Base-by-base conservation (phyloP, 2,797 vertebrate species). In the Notamacropus eugenii region DNA sequence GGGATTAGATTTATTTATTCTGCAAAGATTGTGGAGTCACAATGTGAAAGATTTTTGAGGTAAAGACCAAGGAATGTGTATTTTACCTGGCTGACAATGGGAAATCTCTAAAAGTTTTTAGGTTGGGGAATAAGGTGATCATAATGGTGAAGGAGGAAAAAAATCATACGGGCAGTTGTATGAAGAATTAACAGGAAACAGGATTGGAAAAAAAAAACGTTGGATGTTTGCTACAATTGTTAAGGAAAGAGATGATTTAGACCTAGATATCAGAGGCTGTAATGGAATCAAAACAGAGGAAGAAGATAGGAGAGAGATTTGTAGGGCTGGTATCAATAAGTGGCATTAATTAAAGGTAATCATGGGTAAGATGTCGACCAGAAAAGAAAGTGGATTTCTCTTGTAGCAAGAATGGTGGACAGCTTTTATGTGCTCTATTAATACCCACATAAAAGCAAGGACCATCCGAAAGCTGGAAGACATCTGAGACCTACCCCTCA, bases 1-100 rank as follows among this genome's bases (percentile, higher is more conserved):
- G 56, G 90, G 94, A 58, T 22, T 40, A 55, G 59, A 56, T 92
- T 16, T 54, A 55, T 31, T 93, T 94, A 28, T 94, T 74, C 62
- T 46, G 52, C 57, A 46, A 46, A 46, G 46, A n/a, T 24, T 67
- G n/a, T 74, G 62, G 16, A 14, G n/a, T 5, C 14, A 74, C 14
- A n/a, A 19, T 40, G 6, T 74, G 14, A 74, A 40, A 40, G n/a
- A 4, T 16, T 82, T 46, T 74, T 46, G 0, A 82, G 46, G 22
- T 46, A 46, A 46, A 24, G n/a, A 46, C 24, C 24, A 40, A 82
- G 6, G 6, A 10, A 82, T 46, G 24, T 82, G 74, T 82, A 82
- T 82, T 40, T 40, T 82, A 82, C 22, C 22, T 82, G 19, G 22
- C 0, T 82, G 74, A 46, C 74, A 3, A 82, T 46, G n/a, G 74